Conservation (phyloP, 2,888 invertebrate genomes). For the Dasypolia templi region DNA sequence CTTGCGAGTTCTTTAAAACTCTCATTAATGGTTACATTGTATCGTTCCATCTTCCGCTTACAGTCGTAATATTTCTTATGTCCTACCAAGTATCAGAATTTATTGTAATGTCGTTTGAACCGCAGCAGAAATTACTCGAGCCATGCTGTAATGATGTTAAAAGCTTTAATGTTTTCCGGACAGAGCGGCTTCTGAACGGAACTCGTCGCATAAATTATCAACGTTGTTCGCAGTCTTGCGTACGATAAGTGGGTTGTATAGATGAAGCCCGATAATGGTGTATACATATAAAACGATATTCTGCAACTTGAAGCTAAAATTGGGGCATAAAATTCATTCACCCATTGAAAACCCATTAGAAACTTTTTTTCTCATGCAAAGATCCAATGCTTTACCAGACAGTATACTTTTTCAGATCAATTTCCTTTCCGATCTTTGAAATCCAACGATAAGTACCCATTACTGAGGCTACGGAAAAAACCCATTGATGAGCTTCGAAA, state of each 20-base stretch:
- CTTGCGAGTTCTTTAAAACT: conserved; percentile 41
- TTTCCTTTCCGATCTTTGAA: conserved; percentile 13
- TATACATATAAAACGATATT: conserved; percentile 41
- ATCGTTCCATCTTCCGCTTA: conserved; percentile 61
- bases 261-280: conserved; percentile 54
- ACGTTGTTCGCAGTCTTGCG: conserved; percentile 56
- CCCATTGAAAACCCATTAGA: neutral
- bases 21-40: conserved; percentile 52
- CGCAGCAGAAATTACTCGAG: conserved; percentile 75
- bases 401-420: conserved; percentile 22
- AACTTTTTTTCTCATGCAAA: neutral
- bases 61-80: conserved; percentile 72
- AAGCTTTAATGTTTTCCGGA: conserved; percentile 85
- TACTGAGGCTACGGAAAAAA: conserved; percentile 29
- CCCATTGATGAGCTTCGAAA: conserved; percentile 40
- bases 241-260: conserved; percentile 56
- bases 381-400: neutral
- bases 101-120: conserved; percentile 79
- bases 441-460: conserved; percentile 10
- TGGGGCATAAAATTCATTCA: neutral
- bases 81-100: conserved; percentile 71
- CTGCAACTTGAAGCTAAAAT: conserved; percentile 14
- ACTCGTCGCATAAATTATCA: conserved; percentile 69
- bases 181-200: conserved; percentile 74
- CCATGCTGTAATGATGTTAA: conserved; percentile 77